A percentile compares a stretch with the other conserved stretches of the same genome.
phyloP scores from a whole-genome alignment of 2,797 vertebrate species.

The Botia almorhae region DNA sequence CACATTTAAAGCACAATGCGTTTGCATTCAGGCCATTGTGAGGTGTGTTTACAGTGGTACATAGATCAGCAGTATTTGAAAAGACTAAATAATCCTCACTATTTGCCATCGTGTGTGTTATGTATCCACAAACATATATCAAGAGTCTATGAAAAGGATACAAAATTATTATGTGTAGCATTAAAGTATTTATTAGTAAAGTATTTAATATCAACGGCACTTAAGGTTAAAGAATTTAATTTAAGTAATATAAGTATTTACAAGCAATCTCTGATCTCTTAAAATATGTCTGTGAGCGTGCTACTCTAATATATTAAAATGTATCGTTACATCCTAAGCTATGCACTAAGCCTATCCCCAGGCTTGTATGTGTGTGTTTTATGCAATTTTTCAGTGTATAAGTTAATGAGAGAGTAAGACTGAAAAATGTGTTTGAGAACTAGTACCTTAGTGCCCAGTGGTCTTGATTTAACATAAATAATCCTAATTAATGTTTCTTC shows the following conservation, averaged over 20 bases:
- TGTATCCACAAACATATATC: no score
- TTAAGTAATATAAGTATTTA: neutral
- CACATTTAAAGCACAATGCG: constrained; percentile 27
- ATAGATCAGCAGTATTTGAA: constrained; percentile 30
- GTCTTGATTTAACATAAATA: neutral
- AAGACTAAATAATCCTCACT: no score
- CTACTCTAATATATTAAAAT: neutral
- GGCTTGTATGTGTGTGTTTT: neutral
- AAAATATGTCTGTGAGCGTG: neutral
- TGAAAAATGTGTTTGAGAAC: constrained; percentile 3
- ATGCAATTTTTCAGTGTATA: neutral
- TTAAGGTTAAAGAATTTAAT: neutral
- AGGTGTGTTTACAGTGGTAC: constrained; percentile 4
- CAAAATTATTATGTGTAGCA: neutral
- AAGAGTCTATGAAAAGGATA: no score
- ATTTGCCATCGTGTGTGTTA: no score
- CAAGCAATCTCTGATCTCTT: neutral
- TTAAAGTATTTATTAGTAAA: neutral
- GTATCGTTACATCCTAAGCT: neutral
- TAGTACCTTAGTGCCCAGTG: neutral
- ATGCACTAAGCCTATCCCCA: neutral
- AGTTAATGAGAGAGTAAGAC: neutral
- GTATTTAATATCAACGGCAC: neutral
- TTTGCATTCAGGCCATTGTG: constrained; percentile 39
- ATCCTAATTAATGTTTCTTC: neutral